Conservation (phyloP, 1,140 invertebrate genomes). For the Bombus sylvicola region DNA sequence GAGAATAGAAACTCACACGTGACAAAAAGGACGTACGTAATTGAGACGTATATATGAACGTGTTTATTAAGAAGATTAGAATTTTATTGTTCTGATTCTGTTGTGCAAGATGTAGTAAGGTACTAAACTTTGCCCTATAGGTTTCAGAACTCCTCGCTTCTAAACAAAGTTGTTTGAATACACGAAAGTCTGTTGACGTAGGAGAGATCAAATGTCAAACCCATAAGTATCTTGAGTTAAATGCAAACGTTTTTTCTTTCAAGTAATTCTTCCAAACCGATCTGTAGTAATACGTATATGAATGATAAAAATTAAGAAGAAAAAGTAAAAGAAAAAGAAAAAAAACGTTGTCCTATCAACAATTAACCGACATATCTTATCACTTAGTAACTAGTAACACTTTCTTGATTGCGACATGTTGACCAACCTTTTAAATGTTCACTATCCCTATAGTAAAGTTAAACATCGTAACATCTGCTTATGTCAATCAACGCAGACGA, state of each 20-base stretch:
- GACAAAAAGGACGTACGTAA: too few species aligned
- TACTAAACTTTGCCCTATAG: not conserved
- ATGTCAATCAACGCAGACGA: not conserved
- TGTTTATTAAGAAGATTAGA: not conserved
- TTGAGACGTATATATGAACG: too few species aligned
- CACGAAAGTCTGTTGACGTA: not conserved
- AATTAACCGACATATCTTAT: not conserved
- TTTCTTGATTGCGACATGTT: not conserved
- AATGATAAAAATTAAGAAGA: too few species aligned
- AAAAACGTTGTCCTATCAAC: too few species aligned
- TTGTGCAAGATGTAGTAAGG: not conserved
- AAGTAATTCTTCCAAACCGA: not conserved
- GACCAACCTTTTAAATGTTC: not conserved
- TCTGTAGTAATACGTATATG: not conserved
- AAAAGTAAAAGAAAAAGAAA: not conserved
- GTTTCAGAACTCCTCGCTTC: too few species aligned
- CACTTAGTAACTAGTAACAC: not conserved
- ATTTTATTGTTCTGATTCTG: not conserved
- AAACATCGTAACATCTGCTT: not conserved
- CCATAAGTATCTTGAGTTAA: not conserved
- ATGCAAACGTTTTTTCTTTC: not conserved
- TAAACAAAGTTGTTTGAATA: not conserved
- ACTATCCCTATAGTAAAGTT: not conserved
- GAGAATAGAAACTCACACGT: not conserved
- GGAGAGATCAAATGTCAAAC: not conserved